Evolutionary conservation across 23 tunicate species (phyloP).

Genomic region (Ciona savignyi): DNA sequence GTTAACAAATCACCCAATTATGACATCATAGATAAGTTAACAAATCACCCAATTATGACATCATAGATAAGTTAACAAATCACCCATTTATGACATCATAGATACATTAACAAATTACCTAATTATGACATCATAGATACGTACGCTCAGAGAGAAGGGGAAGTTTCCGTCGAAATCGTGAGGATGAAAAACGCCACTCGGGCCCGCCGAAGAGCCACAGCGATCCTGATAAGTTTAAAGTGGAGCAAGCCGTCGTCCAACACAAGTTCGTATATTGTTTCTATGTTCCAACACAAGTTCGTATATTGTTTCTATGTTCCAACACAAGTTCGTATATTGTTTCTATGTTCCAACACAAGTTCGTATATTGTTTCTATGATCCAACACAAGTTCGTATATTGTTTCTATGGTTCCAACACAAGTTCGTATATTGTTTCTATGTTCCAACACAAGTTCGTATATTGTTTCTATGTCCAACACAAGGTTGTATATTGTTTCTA

Average conservation of each 20-base stretch:
- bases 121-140: neutral
- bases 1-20: neutral
- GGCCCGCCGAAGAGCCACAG: conserved; percentile 50
- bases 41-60: too few species aligned
- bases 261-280: conserved; percentile 6
- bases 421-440: conserved; percentile 1
- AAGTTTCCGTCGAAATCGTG: conserved; percentile 48
- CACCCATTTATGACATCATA: neutral
- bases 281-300: neutral
- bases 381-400: neutral
- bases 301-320: neutral
- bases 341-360: neutral
- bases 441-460: neutral
- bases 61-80: neutral
- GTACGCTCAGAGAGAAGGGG: conserved; percentile 29
- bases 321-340: neutral
- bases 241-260: conserved; percentile 44
- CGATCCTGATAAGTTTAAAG: conserved; percentile 54
- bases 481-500: neutral
- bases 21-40: neutral
- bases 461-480: neutral
- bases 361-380: neutral
- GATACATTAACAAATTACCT: too few species aligned
- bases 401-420: neutral
- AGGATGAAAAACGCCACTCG: conserved; percentile 26